Evolutionary conservation across 2,113 vertebrate species (phyloP).

Genomic region (Scomber japonicus): DNA sequence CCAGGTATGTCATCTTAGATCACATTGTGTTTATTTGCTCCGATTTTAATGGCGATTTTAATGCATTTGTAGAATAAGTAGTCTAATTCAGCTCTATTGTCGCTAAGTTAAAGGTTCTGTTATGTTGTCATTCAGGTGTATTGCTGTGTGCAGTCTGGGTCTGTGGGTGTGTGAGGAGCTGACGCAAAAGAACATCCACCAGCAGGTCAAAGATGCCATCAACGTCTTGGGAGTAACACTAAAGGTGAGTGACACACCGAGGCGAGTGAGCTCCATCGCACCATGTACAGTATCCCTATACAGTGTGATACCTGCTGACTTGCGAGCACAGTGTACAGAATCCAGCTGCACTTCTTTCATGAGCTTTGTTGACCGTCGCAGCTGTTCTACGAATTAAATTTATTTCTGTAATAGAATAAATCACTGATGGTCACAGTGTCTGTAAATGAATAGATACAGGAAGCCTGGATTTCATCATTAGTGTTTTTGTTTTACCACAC

Average conservation of each 20-base stretch:
- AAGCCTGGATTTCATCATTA: constrained; percentile 18
- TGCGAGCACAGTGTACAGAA: not conserved
- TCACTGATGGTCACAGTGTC: not conserved
- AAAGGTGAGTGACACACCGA: constrained; percentile 87
- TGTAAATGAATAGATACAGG: constrained; percentile 15
- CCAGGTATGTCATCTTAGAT: constrained; percentile 86
- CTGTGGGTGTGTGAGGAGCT: constrained; percentile 98
- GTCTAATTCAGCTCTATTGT: not conserved
- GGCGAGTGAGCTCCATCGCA: not conserved
- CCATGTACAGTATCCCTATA: not conserved
- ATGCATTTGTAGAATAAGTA: too few species aligned
- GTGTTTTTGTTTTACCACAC: constrained; percentile 21
- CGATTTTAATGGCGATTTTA: not conserved
- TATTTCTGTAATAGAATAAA: not conserved
- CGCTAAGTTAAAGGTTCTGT: not conserved
- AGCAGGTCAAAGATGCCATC: constrained; percentile 93
- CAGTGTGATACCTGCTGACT: not conserved
- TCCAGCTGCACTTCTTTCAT: not conserved
- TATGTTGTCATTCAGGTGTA: constrained; percentile 84
- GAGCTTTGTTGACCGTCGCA: not conserved
- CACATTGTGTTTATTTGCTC: not conserved
- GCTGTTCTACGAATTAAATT: not conserved
- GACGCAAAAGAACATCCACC: constrained; percentile 87
- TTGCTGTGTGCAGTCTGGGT: constrained; percentile 95
- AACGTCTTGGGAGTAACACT: constrained; percentile 97